Percentiles rank a stretch among this genome's conserved stretches.
phyloP scores from a whole-genome alignment of 1,140 invertebrate genomes.

The Thaumatotibia leucotreta region DNA sequence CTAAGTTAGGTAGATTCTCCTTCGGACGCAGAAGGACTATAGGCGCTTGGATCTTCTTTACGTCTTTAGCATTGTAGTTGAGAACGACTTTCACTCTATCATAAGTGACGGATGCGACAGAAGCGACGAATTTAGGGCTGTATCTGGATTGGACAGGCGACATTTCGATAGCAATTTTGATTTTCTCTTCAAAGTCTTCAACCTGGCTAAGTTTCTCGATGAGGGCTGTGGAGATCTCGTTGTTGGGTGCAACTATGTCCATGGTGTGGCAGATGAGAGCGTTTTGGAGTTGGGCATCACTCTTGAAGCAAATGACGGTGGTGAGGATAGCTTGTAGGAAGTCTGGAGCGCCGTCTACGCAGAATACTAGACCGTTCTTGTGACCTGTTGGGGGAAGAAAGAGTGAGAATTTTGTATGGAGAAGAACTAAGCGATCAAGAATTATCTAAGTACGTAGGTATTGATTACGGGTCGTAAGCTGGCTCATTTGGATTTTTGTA shows the following conservation, averaged over 20 bases:
- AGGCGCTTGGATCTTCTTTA: constrained; percentile 75
- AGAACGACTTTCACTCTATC: constrained; percentile 77
- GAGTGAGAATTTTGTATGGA: not conserved
- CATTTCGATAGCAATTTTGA: constrained; percentile 47
- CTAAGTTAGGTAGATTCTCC: constrained; percentile 62
- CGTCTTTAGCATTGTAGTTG: constrained; percentile 64
- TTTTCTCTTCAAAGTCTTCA: constrained; percentile 74
- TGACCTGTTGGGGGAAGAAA: constrained; percentile 52
- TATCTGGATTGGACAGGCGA: constrained; percentile 62
- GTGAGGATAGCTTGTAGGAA: constrained; percentile 73
- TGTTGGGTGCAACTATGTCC: constrained; percentile 74
- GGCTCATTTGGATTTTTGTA: too few relatives aligned
- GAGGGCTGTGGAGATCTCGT: constrained; percentile 62
- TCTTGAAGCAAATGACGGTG: constrained; percentile 54
- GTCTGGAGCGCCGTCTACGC: constrained; percentile 79
- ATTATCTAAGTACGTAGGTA: too few relatives aligned
- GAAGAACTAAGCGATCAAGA: too few relatives aligned
- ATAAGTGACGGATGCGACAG: constrained; percentile 72
- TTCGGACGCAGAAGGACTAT: constrained; percentile 81
- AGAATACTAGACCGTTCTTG: constrained; percentile 73
- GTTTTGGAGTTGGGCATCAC: constrained; percentile 76
- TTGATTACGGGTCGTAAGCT: too few relatives aligned
- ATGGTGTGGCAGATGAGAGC: constrained; percentile 74
- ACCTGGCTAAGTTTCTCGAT: constrained; percentile 76
- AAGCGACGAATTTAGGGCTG: constrained; percentile 69